Evolutionary conservation across 2,797 vertebrate species (phyloP).

Genomic region (Artibeus lituratus): DNA sequence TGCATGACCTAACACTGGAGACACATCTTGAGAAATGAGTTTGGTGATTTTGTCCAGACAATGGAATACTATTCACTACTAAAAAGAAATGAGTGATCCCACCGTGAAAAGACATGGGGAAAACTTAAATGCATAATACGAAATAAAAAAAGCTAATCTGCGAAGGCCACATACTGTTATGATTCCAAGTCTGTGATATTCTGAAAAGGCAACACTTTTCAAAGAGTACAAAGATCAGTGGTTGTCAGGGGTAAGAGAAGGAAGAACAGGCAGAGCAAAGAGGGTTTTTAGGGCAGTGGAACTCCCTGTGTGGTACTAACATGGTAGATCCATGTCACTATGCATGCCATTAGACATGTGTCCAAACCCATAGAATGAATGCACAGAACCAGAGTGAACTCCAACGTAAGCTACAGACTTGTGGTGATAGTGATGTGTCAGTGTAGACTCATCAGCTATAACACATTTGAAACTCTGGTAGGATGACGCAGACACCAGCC

Average conservation of each 20-base stretch:
- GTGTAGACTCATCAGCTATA: not conserved
- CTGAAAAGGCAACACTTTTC: not conserved
- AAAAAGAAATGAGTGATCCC: not conserved
- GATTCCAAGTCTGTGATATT: not conserved
- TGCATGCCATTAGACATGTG: not conserved
- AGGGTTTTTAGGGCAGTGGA: not conserved
- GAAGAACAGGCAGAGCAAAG: not conserved
- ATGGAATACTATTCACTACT: not conserved
- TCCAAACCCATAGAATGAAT: not conserved
- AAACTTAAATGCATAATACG: not conserved
- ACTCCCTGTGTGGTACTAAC: not conserved
- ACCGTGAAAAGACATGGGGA: not conserved
- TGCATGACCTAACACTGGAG: not conserved
- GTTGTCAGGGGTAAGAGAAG: not conserved
- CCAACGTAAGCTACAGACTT: not conserved
- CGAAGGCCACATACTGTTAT: not conserved
- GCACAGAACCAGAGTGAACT: not conserved
- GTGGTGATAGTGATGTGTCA: not conserved
- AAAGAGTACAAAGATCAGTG: not conserved
- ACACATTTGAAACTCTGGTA: not conserved
- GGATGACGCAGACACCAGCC: too few species aligned
- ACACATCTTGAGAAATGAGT: not conserved
- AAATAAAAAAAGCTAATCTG: not conserved
- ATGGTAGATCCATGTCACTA: not conserved
- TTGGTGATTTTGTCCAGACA: not conserved